Base-by-base conservation (phyloP, 2,888 invertebrate genomes). In the Agrenia bidenticulata region DNA sequence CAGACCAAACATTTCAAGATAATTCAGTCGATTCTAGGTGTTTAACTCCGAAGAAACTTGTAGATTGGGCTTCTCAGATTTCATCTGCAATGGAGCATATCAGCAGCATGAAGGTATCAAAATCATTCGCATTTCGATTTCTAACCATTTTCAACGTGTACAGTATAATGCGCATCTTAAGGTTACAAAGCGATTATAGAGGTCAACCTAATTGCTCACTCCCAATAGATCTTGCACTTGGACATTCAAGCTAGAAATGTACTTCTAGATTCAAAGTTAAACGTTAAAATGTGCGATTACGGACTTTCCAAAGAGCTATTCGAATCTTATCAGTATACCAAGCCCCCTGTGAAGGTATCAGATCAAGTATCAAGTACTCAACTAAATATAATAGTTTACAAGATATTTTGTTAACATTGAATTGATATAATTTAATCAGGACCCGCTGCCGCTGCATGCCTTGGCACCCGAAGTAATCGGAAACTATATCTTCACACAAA, bases 171-270 rank as follows among this genome's bases (percentile, higher is more conserved):
- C n/a, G n/a, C n/a, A n/a, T n/a, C n/a, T n/a, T n/a, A n/a, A n/a
- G n/a, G n/a, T n/a, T n/a, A n/a, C n/a, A n/a, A n/a, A n/a, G n/a
- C n/a, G n/a, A n/a, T n/a, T n/a, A n/a, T n/a, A n/a, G n/a, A n/a
- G n/a, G n/a, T n/a, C n/a, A n/a, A n/a, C n/a, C 9, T 39, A 15
- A 11, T 49, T 49, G 13, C 7, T 24, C 13, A 4, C 51, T 51
- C 23, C 2, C 23, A 51, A 7, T 15, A 51, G 51, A 51, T 51
- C 21, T 7, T 51, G 24, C 51, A 51, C 23, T 7, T 23, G 4
- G 51, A 51, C 15, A 5, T 51, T 7, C 23, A 21, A 23, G 51
- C 51, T 17, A 51, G 51, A 51, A 51, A 51, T 15, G 15, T 51
- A 11, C 51, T 51, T 23, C 5, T 51, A 5, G 51, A 51, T 51